Conservation (phyloP, 2,888 invertebrate genomes). For the Invenusta paracnida region DNA sequence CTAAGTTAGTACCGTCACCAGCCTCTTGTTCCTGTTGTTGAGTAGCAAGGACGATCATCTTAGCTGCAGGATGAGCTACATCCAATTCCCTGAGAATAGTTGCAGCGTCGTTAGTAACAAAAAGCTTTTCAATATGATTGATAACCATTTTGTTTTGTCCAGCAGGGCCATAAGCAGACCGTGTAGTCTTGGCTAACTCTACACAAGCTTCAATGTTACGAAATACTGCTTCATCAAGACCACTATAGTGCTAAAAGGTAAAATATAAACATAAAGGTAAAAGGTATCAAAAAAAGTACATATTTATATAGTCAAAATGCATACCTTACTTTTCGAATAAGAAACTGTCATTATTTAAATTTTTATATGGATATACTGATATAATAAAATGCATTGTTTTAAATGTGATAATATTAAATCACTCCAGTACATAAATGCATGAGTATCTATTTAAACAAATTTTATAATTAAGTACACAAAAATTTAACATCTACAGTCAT, state of each 20-base stretch:
- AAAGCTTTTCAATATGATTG: constrained; percentile 94
- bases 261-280: no score
- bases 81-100: constrained; percentile 91
- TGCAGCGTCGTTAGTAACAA: constrained; percentile 97
- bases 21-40: constrained; percentile 98
- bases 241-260: constrained; percentile 69
- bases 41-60: constrained; percentile 86
- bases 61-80: constrained; percentile 95
- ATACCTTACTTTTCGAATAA: no score
- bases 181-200: constrained; percentile 84
- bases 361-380: no score
- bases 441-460: no score
- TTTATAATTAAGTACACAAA: no score
- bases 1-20: constrained; percentile 97
- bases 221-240: constrained; percentile 89
- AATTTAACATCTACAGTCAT: no score
- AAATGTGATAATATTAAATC: no score
- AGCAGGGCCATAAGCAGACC: constrained; percentile 86
- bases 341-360: no score
- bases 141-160: constrained; percentile 93
- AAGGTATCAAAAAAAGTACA: no score
- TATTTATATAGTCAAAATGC: no score
- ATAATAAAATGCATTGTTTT: no score
- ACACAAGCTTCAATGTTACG: constrained; percentile 92
- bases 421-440: no score